Percentiles rank a stretch among this genome's conserved stretches.
Conservation (phyloP, 2,113 vertebrate species). For the Hyperoodon ampullatus region DNA sequence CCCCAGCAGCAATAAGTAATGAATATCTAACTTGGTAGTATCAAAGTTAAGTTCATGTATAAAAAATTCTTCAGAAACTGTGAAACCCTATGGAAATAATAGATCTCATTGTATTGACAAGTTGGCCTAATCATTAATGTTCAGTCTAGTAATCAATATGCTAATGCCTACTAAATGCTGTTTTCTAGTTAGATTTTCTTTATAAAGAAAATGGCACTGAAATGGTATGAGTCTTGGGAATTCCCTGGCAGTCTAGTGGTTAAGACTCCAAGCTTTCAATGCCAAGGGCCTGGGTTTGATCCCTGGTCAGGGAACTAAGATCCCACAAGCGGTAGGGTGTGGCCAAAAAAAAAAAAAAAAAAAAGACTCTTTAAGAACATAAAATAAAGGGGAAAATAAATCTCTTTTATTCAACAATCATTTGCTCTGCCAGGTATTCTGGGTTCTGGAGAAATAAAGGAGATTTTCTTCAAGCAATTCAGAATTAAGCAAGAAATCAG, state of each 20-base stretch:
- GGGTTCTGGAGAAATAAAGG: neutral
- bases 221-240: neutral
- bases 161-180: neutral
- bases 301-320: neutral
- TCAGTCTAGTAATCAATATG: neutral
- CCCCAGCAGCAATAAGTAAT: neutral
- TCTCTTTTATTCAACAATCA: neutral
- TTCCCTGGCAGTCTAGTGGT: neutral
- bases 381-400: neutral
- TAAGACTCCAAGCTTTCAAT: neutral
- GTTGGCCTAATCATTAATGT: neutral
- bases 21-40: neutral
- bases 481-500: neutral
- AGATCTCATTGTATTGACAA: neutral
- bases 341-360: neutral
- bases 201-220: neutral
- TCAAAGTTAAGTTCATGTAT: neutral
- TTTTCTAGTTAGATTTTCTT: neutral
- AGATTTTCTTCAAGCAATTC: neutral
- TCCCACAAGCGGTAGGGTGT: neutral
- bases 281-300: neutral
- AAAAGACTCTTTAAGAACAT: neutral
- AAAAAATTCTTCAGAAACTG: neutral
- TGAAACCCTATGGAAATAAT: neutral
- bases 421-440: neutral